Base-by-base conservation (phyloP, 2,888 invertebrate species). In the Melieria crassipennis region DNA sequence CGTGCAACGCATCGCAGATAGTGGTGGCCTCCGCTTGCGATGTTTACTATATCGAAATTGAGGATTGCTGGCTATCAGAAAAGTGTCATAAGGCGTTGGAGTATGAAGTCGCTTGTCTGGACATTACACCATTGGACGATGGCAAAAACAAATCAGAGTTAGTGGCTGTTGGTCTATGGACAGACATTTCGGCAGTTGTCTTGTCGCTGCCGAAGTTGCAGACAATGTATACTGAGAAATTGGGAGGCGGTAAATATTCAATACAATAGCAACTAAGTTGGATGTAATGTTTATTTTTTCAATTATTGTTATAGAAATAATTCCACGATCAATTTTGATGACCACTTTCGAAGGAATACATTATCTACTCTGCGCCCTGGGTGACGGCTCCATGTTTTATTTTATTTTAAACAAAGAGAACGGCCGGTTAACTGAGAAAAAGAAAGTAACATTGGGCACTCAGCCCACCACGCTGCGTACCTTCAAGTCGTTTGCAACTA, bases 331-430 rank as follows among this genome's bases (percentile, higher is more conserved):
- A 0, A 94, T 99, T 74, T 86, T 99, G 69, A 95, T 99, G 91
- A 94, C 97, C 63, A 94, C 93, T 66, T 94, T 99, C 86, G 99
- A 99, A 85, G 94, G 94, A 4, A 93, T 94, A 73, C 94, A 94
- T 78, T 97, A 97, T 86, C 87, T 97, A 43, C 89, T 97, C 52
- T 95, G 95, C 81, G 99, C 99, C 0, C 89, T 99, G 46, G 99
- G 99, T 6, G 99, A 99, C 87, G 99, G 99, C 0, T 96, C 97
- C 16, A 94, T 99, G 91, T 97, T 95, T 87, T 99, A 99, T 88
- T 99, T 98, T 86, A 92, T 92, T 0, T 88, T 99, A 73, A 93
- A 96, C 83, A 91, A 90, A 76, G 87, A 89, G 10, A 91, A 90
- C 65, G 97, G 97, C 1, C 87, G 88, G 43, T 88, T 99, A 46